These are phyloP conservation scores for Anguilla obscura DNA, from an alignment of 2,797 vertebrate species.

Conservation along the genomic window DNA sequence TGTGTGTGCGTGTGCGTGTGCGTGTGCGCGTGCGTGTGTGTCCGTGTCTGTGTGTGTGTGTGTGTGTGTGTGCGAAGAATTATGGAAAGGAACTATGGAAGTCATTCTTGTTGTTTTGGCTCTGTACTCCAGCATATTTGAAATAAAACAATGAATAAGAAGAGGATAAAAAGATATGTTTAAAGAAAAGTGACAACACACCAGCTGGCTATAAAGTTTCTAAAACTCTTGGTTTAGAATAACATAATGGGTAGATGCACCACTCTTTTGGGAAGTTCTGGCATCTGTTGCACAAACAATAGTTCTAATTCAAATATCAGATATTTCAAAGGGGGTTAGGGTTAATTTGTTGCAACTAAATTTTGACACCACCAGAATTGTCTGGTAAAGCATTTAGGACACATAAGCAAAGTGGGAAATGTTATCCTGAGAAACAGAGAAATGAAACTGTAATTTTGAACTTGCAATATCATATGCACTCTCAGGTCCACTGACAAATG, in stretches of 20 bases:
- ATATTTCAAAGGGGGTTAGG: background rate
- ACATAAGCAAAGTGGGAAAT: background rate
- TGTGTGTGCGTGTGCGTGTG: constrained; percentile 24
- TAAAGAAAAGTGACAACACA: background rate
- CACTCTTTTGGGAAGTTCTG: too few relatives aligned
- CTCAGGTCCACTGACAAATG: background rate
- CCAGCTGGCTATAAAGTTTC: background rate
- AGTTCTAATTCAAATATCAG: too few relatives aligned
- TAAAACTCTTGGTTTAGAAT: background rate
- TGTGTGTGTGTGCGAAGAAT: background rate
- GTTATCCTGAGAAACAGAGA: too few relatives aligned
- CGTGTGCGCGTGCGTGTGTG: background rate
- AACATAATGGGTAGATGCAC: background rate
- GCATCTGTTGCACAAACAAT: too few relatives aligned
- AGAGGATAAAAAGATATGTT: background rate
- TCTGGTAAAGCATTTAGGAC: background rate
- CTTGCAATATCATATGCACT: background rate
- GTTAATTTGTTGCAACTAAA: background rate
- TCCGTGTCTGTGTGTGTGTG: background rate
- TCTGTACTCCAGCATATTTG: background rate
- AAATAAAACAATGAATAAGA: background rate
- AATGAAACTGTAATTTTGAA: background rate
- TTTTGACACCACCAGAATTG: background rate
- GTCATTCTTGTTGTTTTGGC: background rate
- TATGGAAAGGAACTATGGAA: background rate